Conservation (phyloP, 1,140 invertebrate species). For the Vollenhovia emeryi region DNA sequence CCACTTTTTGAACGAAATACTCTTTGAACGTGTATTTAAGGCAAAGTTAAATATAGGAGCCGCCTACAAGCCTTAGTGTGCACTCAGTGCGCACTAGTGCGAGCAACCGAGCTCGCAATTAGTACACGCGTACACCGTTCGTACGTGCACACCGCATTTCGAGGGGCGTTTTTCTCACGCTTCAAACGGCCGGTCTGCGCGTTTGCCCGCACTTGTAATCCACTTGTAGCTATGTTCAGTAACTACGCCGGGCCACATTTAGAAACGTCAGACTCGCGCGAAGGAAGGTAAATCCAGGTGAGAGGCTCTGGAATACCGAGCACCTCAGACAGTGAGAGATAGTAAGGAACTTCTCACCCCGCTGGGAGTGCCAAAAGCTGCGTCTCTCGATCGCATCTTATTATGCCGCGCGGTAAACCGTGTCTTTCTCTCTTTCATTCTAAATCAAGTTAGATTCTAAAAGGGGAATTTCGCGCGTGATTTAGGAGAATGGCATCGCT, state of each 20-base stretch:
- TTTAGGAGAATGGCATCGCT: too few relatives aligned
- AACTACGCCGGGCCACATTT: constrained; percentile 46
- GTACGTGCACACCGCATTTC: not conserved
- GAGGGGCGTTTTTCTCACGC: not conserved
- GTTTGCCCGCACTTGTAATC: not conserved
- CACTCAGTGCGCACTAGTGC: too few relatives aligned
- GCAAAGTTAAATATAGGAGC: too few relatives aligned
- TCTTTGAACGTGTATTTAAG: too few relatives aligned
- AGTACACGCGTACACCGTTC: not conserved
- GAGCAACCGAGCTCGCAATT: too few relatives aligned
- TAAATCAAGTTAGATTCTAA: not conserved
- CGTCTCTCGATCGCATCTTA: constrained; percentile 16
- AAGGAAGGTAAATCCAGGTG: constrained; percentile 43
- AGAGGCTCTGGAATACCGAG: constrained; percentile 39
- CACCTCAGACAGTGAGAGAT: constrained; percentile 49
- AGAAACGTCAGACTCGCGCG: constrained; percentile 49
- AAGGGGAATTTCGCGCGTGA: not conserved
- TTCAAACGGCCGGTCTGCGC: not conserved
- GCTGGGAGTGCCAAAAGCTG: constrained; percentile 35
- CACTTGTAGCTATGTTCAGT: constrained; percentile 32
- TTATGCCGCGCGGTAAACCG: constrained; percentile 1
- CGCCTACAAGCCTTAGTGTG: too few relatives aligned
- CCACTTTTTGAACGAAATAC: too few relatives aligned
- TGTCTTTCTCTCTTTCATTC: not conserved
- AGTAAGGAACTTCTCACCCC: constrained; percentile 25